These are phyloP conservation scores for Stigmatopora argus DNA, from an alignment of 2,113 vertebrate species.

Conservation along the genomic window DNA sequence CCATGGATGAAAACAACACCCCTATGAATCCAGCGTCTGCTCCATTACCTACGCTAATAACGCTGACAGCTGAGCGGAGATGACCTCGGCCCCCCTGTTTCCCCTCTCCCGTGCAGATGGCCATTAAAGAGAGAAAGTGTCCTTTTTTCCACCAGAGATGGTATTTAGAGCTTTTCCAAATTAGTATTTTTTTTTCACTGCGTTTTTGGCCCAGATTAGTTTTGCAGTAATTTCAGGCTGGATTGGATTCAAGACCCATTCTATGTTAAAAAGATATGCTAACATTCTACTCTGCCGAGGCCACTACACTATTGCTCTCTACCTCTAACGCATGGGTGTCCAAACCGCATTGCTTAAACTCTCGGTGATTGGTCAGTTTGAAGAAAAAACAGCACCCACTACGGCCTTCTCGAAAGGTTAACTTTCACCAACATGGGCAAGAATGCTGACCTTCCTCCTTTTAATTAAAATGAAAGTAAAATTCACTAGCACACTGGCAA, in stretches of 20 bases:
- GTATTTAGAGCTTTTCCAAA: conserved; percentile 76
- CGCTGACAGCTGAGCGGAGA: conserved; percentile 98
- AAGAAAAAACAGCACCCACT: too few species aligned
- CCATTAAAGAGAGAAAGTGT: conserved; percentile 97
- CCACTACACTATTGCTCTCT: not conserved
- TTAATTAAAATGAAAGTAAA: not conserved
- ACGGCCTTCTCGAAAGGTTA: not conserved
- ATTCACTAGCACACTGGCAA: too few species aligned
- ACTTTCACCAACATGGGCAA: not conserved
- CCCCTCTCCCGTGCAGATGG: conserved; percentile 99
- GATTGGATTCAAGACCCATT: conserved; percentile 51
- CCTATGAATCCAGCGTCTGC: conserved; percentile 89
- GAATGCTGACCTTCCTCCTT: not conserved
- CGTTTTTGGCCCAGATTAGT: conserved; percentile 63
- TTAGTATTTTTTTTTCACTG: conserved; percentile 49
- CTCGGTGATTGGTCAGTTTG: too few species aligned
- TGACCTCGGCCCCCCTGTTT: conserved; percentile 90
- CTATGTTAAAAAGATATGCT: conserved; percentile 20
- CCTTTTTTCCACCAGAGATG: conserved; percentile 85
- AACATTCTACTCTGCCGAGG: not conserved
- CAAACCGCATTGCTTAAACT: too few species aligned
- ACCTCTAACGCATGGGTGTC: too few species aligned
- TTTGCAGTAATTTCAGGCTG: conserved; percentile 58
- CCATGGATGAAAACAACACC: conserved; percentile 95
- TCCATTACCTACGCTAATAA: conserved; percentile 99